Evolutionary conservation across 2,113 vertebrate species (phyloP).

Genomic region (Tragulus kanchil): DNA sequence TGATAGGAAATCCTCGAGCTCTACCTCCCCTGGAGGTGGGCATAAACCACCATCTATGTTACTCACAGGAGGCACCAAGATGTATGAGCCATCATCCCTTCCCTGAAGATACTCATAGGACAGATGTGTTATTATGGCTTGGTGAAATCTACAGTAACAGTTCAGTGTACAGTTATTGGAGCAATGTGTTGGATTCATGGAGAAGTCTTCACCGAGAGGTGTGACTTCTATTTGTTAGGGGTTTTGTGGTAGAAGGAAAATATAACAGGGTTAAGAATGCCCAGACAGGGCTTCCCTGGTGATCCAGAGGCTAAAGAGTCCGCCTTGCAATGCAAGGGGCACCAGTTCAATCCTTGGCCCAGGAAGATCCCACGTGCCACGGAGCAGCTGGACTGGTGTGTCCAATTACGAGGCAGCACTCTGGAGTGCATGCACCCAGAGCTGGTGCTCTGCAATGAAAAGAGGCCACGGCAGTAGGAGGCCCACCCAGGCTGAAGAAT

Average conservation of each 20-base stretch:
- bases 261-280: neutral
- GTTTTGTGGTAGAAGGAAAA: neutral
- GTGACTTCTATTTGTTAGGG: neutral
- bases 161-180: neutral
- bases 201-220: neutral
- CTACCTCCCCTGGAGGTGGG: neutral
- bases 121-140: neutral
- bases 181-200: neutral
- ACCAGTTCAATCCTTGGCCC: too few relatives aligned
- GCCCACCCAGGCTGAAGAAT: too few relatives aligned
- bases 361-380: too few relatives aligned
- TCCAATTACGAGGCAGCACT: too few relatives aligned
- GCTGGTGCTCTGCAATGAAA: too few relatives aligned
- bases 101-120: neutral
- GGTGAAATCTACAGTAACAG: neutral
- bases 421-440: too few relatives aligned
- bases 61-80: neutral
- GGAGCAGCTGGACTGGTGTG: too few relatives aligned
- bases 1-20: neutral
- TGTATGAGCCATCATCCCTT: neutral
- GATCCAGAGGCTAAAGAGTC: too few relatives aligned
- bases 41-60: neutral
- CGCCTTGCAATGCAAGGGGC: too few relatives aligned
- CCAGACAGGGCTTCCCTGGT: neutral
- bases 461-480: too few relatives aligned